Conservation (phyloP, 1,140 invertebrate species). For the Galendromus occidentalis region DNA sequence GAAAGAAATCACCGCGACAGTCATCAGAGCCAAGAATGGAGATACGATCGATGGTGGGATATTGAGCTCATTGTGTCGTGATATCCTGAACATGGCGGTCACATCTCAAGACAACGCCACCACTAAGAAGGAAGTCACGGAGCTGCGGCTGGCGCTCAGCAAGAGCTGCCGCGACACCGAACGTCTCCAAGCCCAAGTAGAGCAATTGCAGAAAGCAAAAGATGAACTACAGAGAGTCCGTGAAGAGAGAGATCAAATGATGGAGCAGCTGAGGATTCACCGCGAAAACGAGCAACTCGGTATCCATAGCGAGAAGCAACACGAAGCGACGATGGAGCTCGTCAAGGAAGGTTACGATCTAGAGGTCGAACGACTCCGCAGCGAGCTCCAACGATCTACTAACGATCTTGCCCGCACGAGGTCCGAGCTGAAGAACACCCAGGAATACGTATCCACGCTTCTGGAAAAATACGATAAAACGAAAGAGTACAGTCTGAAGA, state of each 20-base stretch:
- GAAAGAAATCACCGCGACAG: neutral
- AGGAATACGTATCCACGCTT: neutral
- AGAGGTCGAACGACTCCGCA: neutral
- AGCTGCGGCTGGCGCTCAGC: neutral
- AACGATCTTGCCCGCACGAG: neutral
- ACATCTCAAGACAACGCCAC: neutral
- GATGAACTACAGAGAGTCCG: neutral
- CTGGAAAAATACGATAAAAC: neutral
- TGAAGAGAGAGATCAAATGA: neutral
- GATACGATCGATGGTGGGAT: neutral
- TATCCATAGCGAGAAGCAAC: neutral
- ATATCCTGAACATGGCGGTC: conserved; percentile 1
- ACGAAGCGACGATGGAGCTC: neutral
- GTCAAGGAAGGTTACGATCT: neutral
- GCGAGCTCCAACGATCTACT: neutral
- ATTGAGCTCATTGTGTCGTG: neutral
- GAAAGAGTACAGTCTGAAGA: neutral
- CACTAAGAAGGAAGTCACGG: neutral
- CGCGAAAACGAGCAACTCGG: neutral
- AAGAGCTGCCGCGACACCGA: neutral
- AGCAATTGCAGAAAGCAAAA: neutral
- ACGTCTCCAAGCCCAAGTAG: neutral
- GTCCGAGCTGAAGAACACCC: neutral
- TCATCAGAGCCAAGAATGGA: neutral
- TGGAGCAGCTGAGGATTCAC: neutral